These are phyloP conservation scores for Tetragonula carbonaria DNA, from an alignment of 2,888 invertebrate species.

Conservation along the genomic window DNA sequence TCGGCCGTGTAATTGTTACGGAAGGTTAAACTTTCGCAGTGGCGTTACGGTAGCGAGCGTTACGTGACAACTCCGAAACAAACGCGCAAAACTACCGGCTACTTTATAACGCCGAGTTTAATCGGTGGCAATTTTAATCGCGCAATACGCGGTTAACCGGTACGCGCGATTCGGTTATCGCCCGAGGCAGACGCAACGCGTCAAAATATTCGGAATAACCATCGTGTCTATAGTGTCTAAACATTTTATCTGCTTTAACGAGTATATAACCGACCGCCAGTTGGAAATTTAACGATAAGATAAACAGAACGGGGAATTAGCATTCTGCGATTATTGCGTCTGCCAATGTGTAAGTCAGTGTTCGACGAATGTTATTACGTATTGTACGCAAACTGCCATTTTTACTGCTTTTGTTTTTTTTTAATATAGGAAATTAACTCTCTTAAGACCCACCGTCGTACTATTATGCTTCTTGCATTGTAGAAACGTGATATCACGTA, in stretches of 20 bases:
- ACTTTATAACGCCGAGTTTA: conserved; percentile 56
- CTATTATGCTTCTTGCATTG: too few species aligned
- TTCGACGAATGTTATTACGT: background rate
- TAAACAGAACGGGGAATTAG: conserved; percentile 37
- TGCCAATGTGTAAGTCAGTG: background rate
- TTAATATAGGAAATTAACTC: background rate
- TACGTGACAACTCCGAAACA: background rate
- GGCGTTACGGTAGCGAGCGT: conserved; percentile 5
- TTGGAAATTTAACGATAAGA: conserved; percentile 51
- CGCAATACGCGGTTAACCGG: conserved; percentile 40
- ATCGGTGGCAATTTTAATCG: conserved; percentile 59
- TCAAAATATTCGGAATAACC: conserved; percentile 37
- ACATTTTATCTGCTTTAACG: conserved; percentile 52
- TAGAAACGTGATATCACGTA: too few species aligned
- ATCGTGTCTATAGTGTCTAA: conserved; percentile 22
- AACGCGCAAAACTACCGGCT: conserved; percentile 19
- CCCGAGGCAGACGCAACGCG: conserved; percentile 35
- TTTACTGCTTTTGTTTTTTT: background rate
- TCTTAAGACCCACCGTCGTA: too few species aligned
- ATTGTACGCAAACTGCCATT: background rate
- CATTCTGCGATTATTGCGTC: conserved; percentile 6
- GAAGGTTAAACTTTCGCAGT: conserved; percentile 37
- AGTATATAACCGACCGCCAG: conserved; percentile 7
- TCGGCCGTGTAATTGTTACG: conserved; percentile 36
- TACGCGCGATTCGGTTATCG: conserved; percentile 42